These are phyloP conservation scores for Octodon degus DNA, from an alignment of 2,113 vertebrate genomes.

Conservation along the genomic window DNA sequence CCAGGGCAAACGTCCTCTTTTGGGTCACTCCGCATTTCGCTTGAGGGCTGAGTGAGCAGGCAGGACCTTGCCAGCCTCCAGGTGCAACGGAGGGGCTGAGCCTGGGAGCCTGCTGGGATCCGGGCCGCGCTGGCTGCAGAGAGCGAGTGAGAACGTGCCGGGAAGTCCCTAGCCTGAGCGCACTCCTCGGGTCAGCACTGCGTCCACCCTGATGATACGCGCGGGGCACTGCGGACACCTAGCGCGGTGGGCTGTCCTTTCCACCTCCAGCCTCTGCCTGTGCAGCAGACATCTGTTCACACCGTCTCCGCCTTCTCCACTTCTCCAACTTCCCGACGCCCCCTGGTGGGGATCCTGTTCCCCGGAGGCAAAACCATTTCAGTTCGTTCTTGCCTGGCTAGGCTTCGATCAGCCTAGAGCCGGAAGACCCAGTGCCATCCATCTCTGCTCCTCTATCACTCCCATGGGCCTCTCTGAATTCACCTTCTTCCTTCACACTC, in stretches of 20 bases:
- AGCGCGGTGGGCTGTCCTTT: not conserved
- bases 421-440: accelerated
- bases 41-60: no score
- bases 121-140: accelerated
- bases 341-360: no score
- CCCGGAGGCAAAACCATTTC: accelerated
- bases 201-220: not conserved
- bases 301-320: not conserved
- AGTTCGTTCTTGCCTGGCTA: not conserved
- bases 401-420: not conserved
- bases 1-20: not conserved
- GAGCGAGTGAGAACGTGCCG: accelerated
- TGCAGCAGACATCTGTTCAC: not conserved
- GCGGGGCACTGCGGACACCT: not conserved
- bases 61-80: not conserved
- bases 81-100: accelerated
- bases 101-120: not conserved
- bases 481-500: not conserved
- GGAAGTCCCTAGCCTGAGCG: accelerated
- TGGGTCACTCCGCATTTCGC: not conserved
- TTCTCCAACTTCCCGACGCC: not conserved
- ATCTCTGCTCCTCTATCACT: accelerated
- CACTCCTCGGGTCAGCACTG: accelerated
- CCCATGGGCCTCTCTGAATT: not conserved
- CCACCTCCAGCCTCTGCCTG: not conserved